Evolutionary conservation across 2,113 vertebrate species (phyloP).

Genomic region (Bagarius yarrelli): DNA sequence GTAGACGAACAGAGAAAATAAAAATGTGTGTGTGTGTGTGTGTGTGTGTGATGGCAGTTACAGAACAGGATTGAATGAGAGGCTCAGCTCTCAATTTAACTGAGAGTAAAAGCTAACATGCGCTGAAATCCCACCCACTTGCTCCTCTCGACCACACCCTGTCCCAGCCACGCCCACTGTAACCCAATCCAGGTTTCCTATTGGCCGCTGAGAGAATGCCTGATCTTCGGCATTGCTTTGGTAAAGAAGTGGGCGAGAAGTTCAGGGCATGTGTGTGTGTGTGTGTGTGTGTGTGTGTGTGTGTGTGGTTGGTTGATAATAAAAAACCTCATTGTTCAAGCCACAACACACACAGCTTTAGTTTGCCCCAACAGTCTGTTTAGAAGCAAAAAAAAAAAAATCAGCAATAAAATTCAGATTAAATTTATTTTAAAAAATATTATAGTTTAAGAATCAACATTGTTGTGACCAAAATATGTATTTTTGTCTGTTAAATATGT

Average conservation of each 20-base stretch:
- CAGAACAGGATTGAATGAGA: conserved; percentile 37
- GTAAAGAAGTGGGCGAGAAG: conserved; percentile 49
- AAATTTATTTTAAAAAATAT: background rate
- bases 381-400: background rate
- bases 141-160: conserved; percentile 71
- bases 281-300: conserved; percentile 5
- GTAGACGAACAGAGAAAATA: background rate
- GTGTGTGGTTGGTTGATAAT: background rate
- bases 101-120: conserved; percentile 40
- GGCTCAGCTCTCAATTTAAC: conserved; percentile 66
- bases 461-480: background rate
- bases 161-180: conserved; percentile 61
- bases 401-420: background rate
- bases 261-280: background rate
- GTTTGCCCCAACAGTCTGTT: background rate
- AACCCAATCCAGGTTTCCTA: conserved; percentile 48
- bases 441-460: too few relatives aligned
- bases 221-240: conserved; percentile 39
- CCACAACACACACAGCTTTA: background rate
- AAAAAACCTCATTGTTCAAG: conserved; percentile 44
- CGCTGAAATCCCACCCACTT: conserved; percentile 51
- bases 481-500: background rate
- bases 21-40: background rate
- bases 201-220: conserved; percentile 55
- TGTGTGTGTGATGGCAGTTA: conserved; percentile 29